Evolutionary conservation across 1,140 invertebrate species (phyloP).

Genomic region (Drosophila guanche): DNA sequence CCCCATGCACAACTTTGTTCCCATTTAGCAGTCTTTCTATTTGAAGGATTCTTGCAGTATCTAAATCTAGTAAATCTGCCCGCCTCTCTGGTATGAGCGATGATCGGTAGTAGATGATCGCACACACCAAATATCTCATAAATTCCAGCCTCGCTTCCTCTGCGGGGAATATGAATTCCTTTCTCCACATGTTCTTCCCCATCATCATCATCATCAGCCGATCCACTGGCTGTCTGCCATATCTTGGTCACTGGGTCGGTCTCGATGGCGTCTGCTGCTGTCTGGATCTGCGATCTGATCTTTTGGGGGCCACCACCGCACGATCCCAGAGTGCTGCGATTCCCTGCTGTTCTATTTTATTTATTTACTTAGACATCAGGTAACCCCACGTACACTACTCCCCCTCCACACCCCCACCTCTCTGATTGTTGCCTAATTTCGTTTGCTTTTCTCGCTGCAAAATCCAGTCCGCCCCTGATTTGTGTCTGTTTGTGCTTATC

Average conservation of each 20-base stretch:
- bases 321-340: slow-evolving; percentile 20
- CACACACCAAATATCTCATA: slow-evolving; percentile 62
- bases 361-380: slow-evolving; percentile 70
- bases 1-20: slow-evolving; percentile 14
- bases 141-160: slow-evolving; percentile 43
- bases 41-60: background rate
- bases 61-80: slow-evolving; percentile 1
- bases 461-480: slow-evolving; percentile 50
- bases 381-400: slow-evolving; percentile 21
- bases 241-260: slow-evolving; percentile 78
- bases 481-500: slow-evolving; percentile 38
- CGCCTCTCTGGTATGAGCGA: slow-evolving; percentile 37
- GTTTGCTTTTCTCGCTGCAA: background rate
- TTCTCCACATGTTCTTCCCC: slow-evolving; percentile 49
- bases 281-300: slow-evolving; percentile 40
- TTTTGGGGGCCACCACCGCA: slow-evolving; percentile 57
- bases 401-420: slow-evolving; percentile 4
- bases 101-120: slow-evolving; percentile 56
- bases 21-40: slow-evolving; percentile 36
- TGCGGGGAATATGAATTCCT: slow-evolving; percentile 65
- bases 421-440: slow-evolving; percentile 27
- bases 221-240: slow-evolving; percentile 37
- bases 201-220: slow-evolving; percentile 36
- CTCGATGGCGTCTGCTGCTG: slow-evolving; percentile 56
- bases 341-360: slow-evolving; percentile 41